Evolutionary conservation across 2,113 vertebrate genomes (phyloP), one percentile per base, ranked within the genome.

Genomic region (Solenodon paradoxus): DNA sequence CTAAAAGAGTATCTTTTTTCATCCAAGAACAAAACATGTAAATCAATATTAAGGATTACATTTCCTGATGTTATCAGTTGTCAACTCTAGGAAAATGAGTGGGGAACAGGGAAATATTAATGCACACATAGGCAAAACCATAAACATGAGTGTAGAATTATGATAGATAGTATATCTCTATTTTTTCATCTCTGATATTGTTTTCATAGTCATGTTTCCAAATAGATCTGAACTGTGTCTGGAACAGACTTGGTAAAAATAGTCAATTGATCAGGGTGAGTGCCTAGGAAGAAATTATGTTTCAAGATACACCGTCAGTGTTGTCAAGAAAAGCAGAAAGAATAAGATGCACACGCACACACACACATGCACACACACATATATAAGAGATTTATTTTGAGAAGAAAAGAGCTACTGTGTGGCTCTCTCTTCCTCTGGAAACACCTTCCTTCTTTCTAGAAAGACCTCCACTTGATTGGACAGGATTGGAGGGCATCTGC

Each of bases 391-490:
- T 0, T 24, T 3, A 49, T 28, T 49, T 9, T 40, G 10, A 2
- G 16, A 45, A 81, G 19, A 26, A 1, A 49, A 45, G 69, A 61
- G 47, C n/a, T n/a, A n/a, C n/a, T n/a, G n/a, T n/a, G n/a, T n/a
- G n/a, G n/a, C n/a, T n/a, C n/a, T n/a, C n/a, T n/a, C n/a, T n/a
- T n/a, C n/a, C n/a, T n/a, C n/a, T n/a, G n/a, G n/a, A n/a, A n/a
- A n/a, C n/a, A n/a, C n/a, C n/a, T n/a, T n/a, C n/a, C n/a, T n/a
- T n/a, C n/a, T 59, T 19, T 42, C 7, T 9, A 19, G 19, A 4
- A 3, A 6, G 2, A 20, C 8, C n/a, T 30, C 15, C 16, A 55
- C 2, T n/a, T n/a, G n/a, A n/a, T n/a, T n/a, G n/a, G n/a, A n/a
- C n/a, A n/a, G n/a, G n/a, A n/a, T n/a, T n/a, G n/a, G n/a, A n/a